phyloP scores from a whole-genome alignment of 2,888 invertebrate genomes.

The Cataglyphis cursor region DNA sequence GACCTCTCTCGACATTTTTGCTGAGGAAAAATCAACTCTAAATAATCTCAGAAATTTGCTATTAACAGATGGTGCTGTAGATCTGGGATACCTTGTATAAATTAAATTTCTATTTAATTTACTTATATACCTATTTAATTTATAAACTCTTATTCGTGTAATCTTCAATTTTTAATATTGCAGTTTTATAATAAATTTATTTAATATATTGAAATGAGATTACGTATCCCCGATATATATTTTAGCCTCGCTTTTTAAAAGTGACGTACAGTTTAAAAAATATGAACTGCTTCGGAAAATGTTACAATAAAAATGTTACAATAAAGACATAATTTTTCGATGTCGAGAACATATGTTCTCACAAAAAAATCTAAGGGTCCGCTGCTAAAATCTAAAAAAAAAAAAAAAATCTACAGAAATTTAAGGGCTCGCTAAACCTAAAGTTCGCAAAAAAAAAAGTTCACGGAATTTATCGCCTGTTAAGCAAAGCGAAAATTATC shows the following conservation, averaged over 20 bases:
- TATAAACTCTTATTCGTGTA: too few relatives aligned
- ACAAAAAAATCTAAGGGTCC: background rate
- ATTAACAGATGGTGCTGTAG: too few relatives aligned
- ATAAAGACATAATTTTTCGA: background rate
- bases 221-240: background rate
- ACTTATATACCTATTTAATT: too few relatives aligned
- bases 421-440: background rate
- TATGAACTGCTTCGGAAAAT: background rate
- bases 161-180: too few relatives aligned
- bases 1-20: too few relatives aligned
- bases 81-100: too few relatives aligned
- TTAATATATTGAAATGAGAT: too few relatives aligned
- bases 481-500: conserved; percentile 13
- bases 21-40: too few relatives aligned
- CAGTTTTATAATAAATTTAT: too few relatives aligned
- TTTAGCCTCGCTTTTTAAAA: background rate
- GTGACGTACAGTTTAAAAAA: background rate
- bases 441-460: background rate
- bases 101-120: too few relatives aligned
- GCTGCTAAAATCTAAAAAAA: conserved; percentile 2
- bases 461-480: background rate
- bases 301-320: background rate
- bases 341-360: background rate
- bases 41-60: too few relatives aligned
- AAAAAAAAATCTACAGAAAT: background rate